phyloP scores from a whole-genome alignment of 2,797 vertebrate species.

The Xenopus petersii region DNA sequence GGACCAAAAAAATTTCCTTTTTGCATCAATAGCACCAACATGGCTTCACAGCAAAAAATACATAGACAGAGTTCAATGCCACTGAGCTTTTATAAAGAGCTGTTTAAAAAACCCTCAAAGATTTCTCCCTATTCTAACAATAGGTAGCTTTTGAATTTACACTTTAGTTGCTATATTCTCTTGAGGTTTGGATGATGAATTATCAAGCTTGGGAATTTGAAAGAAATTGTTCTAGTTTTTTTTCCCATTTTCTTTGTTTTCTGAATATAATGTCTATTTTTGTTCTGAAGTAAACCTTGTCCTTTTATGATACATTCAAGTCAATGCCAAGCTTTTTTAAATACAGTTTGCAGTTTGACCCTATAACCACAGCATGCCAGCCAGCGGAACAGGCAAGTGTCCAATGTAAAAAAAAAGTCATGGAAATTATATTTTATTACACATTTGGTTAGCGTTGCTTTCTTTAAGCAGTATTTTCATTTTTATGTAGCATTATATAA shows the following conservation, averaged over 20 bases:
- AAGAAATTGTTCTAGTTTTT: conserved; percentile 7
- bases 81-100: conserved; percentile 12
- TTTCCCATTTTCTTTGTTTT: conserved; percentile 21
- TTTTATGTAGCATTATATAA: too few species aligned
- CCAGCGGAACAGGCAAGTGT: too few species aligned
- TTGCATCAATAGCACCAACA: neutral
- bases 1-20: neutral
- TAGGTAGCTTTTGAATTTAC: conserved; percentile 22
- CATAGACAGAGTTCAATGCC: conserved; percentile 21
- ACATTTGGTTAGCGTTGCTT: too few species aligned
- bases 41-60: neutral
- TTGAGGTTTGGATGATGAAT: conserved; percentile 26
- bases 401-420: too few species aligned
- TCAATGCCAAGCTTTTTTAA: too few species aligned
- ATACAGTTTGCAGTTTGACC: too few species aligned
- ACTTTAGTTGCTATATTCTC: conserved; percentile 23
- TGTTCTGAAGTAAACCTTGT: neutral
- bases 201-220: conserved; percentile 18
- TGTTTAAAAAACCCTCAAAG: neutral
- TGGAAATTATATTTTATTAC: too few species aligned
- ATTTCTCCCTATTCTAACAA: conserved; percentile 4
- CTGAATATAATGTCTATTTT: conserved; percentile 2
- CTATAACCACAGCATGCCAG: too few species aligned
- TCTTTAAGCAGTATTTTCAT: too few species aligned
- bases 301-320: conserved; percentile 5